Base-by-base conservation (phyloP, 2,888 invertebrate species). In the Syrista parreyssii region DNA sequence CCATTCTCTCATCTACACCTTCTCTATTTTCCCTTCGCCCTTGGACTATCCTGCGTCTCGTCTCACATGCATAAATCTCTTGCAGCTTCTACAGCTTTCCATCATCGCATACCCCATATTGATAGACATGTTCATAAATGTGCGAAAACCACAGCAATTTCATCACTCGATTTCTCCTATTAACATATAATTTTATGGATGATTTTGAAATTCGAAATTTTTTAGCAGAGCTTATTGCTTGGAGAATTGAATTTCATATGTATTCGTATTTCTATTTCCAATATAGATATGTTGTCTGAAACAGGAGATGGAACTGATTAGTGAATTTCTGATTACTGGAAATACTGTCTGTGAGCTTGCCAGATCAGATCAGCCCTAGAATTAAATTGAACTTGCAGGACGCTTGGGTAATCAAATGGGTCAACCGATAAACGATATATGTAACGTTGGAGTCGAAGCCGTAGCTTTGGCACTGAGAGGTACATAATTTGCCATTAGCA, bases 381-480 rank as follows among this genome's bases (percentile, higher is more conserved):
- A 86, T 88, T 87, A 88, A 87, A 89, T 89, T 87, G 83, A 86
- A 88, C 88, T 84, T 84, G 82, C 79, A 83, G 79, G 75, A 77
- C 76, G 82, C 80, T 79, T 80, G 81, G 79, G 73, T 82, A 84
- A 86, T 86, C 86, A 83, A 82, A 79, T 78, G 80, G 79, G 80
- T 75, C 77, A 73, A 72, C 75, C 68, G 74, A 75, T 79, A 82
- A 80, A 75, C 75, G 73, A 75, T 76, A 40, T 79, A 79, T 82
- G 80, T 79, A 75, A 72, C 79, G 32, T 11, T 71, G 15, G 75
- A 74, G 68, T 55, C 72, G 76, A 82, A 82, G 78, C 81, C 80
- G 75, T 76, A 75, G 81, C 82, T 84, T 83, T 81, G 79, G 80
- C 82, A 82, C 79, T 83, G 79, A 68, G 36, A 35, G 40, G 30